phyloP scores from a whole-genome alignment of 2,113 vertebrate genomes.

The Zosterops hypoxanthus region DNA sequence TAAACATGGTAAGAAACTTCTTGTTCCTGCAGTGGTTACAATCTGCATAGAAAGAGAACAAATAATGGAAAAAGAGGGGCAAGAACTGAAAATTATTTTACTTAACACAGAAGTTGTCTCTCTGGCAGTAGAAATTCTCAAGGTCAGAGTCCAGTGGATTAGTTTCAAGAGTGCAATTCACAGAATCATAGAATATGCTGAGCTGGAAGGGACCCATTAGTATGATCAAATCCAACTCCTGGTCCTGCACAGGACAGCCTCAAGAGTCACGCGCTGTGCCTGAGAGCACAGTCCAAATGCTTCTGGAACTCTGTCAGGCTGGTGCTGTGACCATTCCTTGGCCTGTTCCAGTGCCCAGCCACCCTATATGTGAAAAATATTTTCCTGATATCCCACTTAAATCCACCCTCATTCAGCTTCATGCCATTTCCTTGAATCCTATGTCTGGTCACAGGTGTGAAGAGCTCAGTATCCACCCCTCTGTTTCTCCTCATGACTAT shows the following conservation, averaged over 20 bases:
- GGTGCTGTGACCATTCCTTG: not conserved
- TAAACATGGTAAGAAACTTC: not conserved
- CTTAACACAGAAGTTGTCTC: not conserved
- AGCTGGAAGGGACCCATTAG: not conserved
- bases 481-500: rapidly evolving
- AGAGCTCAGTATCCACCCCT: not conserved
- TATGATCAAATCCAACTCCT: not conserved
- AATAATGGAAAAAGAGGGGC: not conserved
- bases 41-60: not conserved
- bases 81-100: not conserved
- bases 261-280: not conserved
- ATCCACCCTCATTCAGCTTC: not conserved
- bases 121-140: not conserved
- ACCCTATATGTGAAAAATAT: not conserved
- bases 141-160: not conserved
- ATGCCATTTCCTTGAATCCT: not conserved
- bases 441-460: not conserved
- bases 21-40: not conserved
- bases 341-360: not conserved
- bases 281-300: not conserved
- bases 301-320: not conserved
- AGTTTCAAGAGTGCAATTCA: not conserved
- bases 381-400: not conserved
- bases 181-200: not conserved
- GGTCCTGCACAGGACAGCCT: no score